These are phyloP conservation scores for Myiothlypis chrysogaster DNA, from an alignment of 2,797 vertebrate genomes.

Conservation along the genomic window DNA sequence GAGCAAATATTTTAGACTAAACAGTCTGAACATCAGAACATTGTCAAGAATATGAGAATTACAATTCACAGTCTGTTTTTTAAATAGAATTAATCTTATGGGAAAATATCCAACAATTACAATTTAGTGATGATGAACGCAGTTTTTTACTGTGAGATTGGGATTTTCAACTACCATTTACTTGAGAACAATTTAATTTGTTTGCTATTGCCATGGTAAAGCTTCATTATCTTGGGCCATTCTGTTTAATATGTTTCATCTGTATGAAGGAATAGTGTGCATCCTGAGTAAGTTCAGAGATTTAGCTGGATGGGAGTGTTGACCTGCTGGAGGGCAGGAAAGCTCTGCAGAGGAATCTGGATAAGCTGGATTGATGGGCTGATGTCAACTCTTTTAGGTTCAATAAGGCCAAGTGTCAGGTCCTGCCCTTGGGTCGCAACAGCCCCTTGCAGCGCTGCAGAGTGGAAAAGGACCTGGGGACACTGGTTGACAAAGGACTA, in stretches of 20 bases:
- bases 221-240: fast-evolving
- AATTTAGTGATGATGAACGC: background rate
- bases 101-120: background rate
- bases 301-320: fast-evolving
- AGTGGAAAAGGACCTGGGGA: fast-evolving
- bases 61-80: background rate
- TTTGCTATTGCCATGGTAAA: background rate
- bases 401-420: fast-evolving
- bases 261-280: fast-evolving
- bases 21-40: background rate
- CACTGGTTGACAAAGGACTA: fast-evolving
- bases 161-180: background rate
- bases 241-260: background rate
- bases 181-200: background rate
- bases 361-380: fast-evolving
- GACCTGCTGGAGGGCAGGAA: background rate
- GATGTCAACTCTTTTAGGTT: background rate
- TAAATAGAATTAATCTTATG: background rate
- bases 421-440: background rate
- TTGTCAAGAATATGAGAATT: background rate
- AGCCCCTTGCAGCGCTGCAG: fast-evolving
- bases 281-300: background rate
- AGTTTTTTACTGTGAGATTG: background rate
- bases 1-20: background rate
- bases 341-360: background rate